These are phyloP conservation scores for Eretmochelys imbricata DNA, from an alignment of 2,113 vertebrate species.

Conservation along the genomic window DNA sequence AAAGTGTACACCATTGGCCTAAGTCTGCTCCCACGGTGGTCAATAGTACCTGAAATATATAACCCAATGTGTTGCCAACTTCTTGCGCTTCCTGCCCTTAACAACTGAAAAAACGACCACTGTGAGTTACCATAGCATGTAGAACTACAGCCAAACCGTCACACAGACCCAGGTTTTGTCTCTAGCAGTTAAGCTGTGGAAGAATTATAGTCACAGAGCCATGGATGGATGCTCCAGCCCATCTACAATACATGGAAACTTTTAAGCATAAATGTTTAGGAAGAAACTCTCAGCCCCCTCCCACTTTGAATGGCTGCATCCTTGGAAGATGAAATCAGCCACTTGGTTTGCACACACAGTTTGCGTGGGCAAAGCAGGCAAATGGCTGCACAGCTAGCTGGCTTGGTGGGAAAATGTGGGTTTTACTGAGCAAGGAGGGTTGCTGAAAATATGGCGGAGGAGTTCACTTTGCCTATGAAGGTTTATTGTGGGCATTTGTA, in stretches of 20 bases:
- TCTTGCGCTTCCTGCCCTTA: neutral
- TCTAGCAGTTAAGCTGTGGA: too few species aligned
- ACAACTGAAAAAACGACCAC: neutral
- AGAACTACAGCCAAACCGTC: neutral
- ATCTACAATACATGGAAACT: neutral
- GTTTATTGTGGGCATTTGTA: neutral
- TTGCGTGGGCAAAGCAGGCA: neutral
- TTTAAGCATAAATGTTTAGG: neutral
- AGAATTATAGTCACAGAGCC: too few species aligned
- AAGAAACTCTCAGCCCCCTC: neutral
- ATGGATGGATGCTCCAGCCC: neutral
- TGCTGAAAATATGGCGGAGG: too few species aligned
- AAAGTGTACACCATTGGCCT: neutral
- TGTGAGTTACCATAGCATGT: too few species aligned
- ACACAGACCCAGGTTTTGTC: neutral
- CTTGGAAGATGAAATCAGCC: neutral
- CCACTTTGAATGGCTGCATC: neutral
- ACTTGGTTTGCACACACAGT: neutral
- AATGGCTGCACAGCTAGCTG: neutral
- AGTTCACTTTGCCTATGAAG: neutral
- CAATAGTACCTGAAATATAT: neutral
- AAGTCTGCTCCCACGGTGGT: neutral
- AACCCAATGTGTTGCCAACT: neutral
- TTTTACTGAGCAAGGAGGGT: neutral
- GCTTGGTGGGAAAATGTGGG: neutral